Evolutionary conservation across 2,797 vertebrate species (phyloP), one percentile per base, ranked within the genome.

Genomic region (Psittacula echo): DNA sequence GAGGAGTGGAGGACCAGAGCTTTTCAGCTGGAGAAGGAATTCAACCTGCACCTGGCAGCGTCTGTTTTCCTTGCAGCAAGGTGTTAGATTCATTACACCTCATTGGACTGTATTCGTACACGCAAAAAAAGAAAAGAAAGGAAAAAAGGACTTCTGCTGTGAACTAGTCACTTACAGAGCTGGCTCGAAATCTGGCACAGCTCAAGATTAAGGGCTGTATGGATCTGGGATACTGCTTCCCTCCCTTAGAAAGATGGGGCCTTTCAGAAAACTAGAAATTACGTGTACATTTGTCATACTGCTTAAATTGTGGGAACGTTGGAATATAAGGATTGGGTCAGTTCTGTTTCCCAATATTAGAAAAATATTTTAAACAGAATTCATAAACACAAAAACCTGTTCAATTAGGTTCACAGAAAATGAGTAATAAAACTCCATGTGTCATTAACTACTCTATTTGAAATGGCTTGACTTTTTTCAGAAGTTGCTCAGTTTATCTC

Each of bases 331-430:
- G 53, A 58, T 29, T 68, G 37, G 44, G 17, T 20, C 78, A 48
- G 66, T 53, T 39, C 24, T 37, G 45, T 86, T 89, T 89, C 68
- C 65, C 58, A 80, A 32, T 37, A 62, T 73, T 77, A 89, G 37
- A 89, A 77, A 93, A 91, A 81, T 41, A 89, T 47, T 85, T 78
- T 65, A 87, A 75, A 66, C n/a, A 78, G 58, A 87, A 87, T 89
- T 89, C 66, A 75, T 81, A 93, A 90, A 85, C 56, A 87, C 50
- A 96, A 93, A 96, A 89, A 53, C 80, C 65, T 74, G 41, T 87
- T 90, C 39, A 61, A 22, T 68, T 32, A 78, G 83, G 45, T 81
- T 32, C 8, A 34, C 21, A 39, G 79, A 92, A 93, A 79, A 89
- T 47, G 1, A 78, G 32, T 37, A 86, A 84, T 50, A 84, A 91